Conservation (phyloP, 2,797 vertebrate genomes). For the Pangasius sanitwongsei region DNA sequence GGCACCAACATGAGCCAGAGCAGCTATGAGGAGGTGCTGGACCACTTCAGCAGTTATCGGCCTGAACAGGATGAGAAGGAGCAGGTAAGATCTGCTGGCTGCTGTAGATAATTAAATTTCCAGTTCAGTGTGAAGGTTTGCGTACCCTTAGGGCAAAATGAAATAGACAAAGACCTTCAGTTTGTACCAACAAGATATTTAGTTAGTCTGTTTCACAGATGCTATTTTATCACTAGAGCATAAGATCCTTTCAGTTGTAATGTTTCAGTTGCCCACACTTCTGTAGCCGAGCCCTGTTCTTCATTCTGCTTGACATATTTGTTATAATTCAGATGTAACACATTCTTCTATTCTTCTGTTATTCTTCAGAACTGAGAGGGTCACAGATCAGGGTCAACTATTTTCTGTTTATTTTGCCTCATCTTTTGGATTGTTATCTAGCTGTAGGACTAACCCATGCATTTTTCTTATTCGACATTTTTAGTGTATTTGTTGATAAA, state of each 20-base stretch:
- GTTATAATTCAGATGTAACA: background rate
- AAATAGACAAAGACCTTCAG: background rate
- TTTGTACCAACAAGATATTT: background rate
- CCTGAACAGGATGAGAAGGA: constrained; percentile 76
- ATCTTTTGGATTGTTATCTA: background rate
- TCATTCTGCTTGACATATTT: background rate
- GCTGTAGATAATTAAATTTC: background rate
- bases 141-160: background rate
- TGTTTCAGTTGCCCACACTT: background rate
- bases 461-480: background rate
- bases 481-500: background rate
- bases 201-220: background rate
- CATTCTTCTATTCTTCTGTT: background rate
- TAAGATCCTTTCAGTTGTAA: background rate
- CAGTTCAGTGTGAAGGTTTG: background rate
- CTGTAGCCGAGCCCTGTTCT: background rate
- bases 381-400: background rate
- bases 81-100: constrained; percentile 73
- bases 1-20: constrained; percentile 83
- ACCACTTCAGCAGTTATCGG: constrained; percentile 87
- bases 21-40: constrained; percentile 84
- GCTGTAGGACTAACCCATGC: background rate
- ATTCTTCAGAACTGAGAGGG: background rate
- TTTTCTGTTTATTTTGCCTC: background rate
- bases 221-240: background rate